A percentile compares a stretch with the other conserved stretches of the same genome.
Evolutionary conservation across 2,113 vertebrate species (phyloP).

Genomic region (Vicugna pacos): DNA sequence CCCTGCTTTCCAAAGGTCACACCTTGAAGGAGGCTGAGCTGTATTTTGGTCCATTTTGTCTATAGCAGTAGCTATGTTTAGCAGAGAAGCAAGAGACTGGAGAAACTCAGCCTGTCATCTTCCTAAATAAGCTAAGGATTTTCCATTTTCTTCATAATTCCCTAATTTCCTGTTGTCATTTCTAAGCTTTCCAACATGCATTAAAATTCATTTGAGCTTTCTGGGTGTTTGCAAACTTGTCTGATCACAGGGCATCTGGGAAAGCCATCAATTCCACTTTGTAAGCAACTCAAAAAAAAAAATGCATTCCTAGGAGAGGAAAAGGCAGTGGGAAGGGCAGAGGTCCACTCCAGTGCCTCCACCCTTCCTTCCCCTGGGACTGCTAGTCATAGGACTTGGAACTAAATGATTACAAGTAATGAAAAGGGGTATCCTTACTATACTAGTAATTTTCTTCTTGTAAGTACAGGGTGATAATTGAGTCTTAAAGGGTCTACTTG

Average conservation of each 20-base stretch:
- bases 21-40: neutral
- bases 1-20: neutral
- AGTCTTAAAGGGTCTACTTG: neutral
- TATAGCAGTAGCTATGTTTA: neutral
- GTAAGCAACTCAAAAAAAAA: constrained; percentile 50
- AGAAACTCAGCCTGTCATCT: neutral
- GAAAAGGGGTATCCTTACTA: neutral
- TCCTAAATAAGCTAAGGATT: constrained; percentile 41
- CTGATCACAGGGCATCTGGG: constrained; percentile 54
- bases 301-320: constrained; percentile 56
- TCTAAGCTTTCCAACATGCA: constrained; percentile 11
- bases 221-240: neutral
- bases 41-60: neutral
- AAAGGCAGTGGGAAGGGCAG: constrained; percentile 37
- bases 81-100: neutral
- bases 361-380: constrained; percentile 29
- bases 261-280: constrained; percentile 59
- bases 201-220: constrained; percentile 35
- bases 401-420: neutral
- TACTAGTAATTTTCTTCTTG: neutral
- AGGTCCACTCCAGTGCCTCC: neutral
- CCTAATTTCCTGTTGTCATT: constrained; percentile 35
- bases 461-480: neutral
- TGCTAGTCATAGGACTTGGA: neutral
- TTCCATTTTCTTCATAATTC: constrained; percentile 40